phyloP scores from a whole-genome alignment of 2,797 vertebrate genomes.

The Rhinella marina region DNA sequence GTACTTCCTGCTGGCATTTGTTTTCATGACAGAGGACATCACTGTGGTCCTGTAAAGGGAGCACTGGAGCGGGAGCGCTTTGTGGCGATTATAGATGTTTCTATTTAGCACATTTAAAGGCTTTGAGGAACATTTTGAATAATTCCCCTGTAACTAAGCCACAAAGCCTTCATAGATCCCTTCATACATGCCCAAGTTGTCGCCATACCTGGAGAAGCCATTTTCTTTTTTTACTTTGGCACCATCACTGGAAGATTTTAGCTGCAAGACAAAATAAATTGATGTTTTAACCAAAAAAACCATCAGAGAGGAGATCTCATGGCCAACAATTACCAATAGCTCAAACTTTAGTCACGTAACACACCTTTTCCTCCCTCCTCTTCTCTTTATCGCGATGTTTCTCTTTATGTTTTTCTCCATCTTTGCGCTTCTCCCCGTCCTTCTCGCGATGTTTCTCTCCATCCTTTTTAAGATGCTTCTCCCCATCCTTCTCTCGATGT shows the following conservation, averaged over 20 bases:
- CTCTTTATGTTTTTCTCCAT: slow-evolving; percentile 29
- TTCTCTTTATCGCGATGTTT: slow-evolving; percentile 68
- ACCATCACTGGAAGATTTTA: slow-evolving; percentile 78
- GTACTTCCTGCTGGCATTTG: too few relatives aligned
- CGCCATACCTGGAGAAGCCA: slow-evolving; percentile 86
- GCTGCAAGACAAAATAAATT: slow-evolving; percentile 70
- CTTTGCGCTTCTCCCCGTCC: slow-evolving; percentile 66
- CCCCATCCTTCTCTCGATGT: slow-evolving; percentile 78
- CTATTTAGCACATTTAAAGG: too few relatives aligned
- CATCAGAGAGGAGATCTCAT: neutral
- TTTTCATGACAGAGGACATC: too few relatives aligned
- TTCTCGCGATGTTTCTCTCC: slow-evolving; percentile 72
- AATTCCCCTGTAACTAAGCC: too few relatives aligned
- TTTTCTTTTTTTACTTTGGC: slow-evolving; percentile 92
- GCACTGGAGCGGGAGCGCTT: too few relatives aligned
- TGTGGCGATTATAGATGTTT: too few relatives aligned
- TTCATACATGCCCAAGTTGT: neutral
- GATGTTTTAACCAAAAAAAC: neutral
- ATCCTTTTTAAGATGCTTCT: slow-evolving; percentile 79
- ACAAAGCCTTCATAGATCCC: neutral
- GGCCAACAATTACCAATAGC: neutral
- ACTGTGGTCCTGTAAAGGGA: too few relatives aligned
- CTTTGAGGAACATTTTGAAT: too few relatives aligned
- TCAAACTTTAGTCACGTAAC: neutral
- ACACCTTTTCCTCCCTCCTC: slow-evolving; percentile 92